Evolutionary conservation across 2,797 vertebrate genomes (phyloP), one percentile per base, ranked within the genome.

Genomic region (Propithecus deckenii): DNA sequence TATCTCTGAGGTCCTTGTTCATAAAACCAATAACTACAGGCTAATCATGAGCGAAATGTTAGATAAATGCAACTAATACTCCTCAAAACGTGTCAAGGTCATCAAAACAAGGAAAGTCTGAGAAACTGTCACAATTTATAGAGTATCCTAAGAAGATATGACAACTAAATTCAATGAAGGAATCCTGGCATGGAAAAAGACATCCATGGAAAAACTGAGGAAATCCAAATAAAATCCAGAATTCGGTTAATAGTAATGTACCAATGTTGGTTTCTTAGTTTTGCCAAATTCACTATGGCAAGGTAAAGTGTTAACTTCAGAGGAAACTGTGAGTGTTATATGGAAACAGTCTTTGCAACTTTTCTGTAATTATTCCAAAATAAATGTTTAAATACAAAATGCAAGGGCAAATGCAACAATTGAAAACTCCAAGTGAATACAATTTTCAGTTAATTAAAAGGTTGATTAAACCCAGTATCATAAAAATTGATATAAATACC

Each of bases 401-500:
- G 65, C 57, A 86, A 86, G 3, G 17, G 10, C 1, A 63, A 65
- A 57, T 38, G 23, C 17, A 91, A 85, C 5, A 75, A 65, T 18
- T 41, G 35, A 95, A 81, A 95, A 92, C 90, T 50, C 25, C 5
- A 84, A 71, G 12, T 67, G 4, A 94, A 35, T 78, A 10, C 7
- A 74, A 18, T 65, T 61, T 92, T 88, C 38, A 91, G 35, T 79
- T 90, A 86, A 79, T 80, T 69, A 87, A 87, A 95, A 95, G 23
- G 43, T 85, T 7, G 79, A n/a, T 92, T 89, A 89, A 81, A 14
- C 11, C 17, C 18, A 2, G 10, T 85, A 71, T 85, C 25, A 89
- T 57, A 83, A 86, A 91, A 89, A 80, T 92, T 95, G 57, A 86
- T 50, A 55, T 35, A 85, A 93, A 59, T 46, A 93, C n/a, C 59